Conservation (phyloP, 2,797 vertebrate species). For the Schizopygopsis malacanthus region DNA sequence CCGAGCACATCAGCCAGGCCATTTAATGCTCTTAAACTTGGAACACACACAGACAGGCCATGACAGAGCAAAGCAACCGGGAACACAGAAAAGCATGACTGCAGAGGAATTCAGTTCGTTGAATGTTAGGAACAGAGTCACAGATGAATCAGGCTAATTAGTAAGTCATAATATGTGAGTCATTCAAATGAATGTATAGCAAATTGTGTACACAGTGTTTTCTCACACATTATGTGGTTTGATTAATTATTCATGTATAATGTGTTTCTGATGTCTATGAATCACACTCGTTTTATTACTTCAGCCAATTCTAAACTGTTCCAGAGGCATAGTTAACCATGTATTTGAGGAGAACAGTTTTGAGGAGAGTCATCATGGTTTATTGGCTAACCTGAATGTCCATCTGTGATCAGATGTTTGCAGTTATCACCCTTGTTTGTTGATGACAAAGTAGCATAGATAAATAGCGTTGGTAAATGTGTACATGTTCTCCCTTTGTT, state of each 20-base stretch:
- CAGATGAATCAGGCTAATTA: not conserved
- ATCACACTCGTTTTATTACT: not conserved
- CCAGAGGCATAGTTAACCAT: not conserved
- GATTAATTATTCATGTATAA: slow-evolving; percentile 16
- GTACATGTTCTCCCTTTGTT: not conserved
- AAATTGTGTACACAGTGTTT: not conserved
- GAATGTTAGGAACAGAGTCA: not conserved
- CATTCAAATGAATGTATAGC: slow-evolving; percentile 7
- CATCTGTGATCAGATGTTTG: slow-evolving; percentile 95
- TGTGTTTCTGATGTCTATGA: not conserved
- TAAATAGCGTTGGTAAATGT: not conserved
- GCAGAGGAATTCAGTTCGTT: not conserved
- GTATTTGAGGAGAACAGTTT: not conserved
- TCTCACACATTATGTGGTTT: not conserved
- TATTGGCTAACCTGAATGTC: slow-evolving; percentile 87
- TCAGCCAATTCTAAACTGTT: not conserved
- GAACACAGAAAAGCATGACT: slow-evolving; percentile 13
- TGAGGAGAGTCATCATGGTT: not conserved
- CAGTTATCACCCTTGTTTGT: slow-evolving; percentile 89
- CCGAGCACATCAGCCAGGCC: slow-evolving; percentile 15
- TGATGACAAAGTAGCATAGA: slow-evolving; percentile 90
- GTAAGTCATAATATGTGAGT: not conserved
- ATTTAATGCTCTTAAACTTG: not conserved
- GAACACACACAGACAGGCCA: not conserved
- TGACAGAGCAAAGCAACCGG: not conserved